phyloP scores from a whole-genome alignment of 1,140 invertebrate species.

The Eupeodes corollae region DNA sequence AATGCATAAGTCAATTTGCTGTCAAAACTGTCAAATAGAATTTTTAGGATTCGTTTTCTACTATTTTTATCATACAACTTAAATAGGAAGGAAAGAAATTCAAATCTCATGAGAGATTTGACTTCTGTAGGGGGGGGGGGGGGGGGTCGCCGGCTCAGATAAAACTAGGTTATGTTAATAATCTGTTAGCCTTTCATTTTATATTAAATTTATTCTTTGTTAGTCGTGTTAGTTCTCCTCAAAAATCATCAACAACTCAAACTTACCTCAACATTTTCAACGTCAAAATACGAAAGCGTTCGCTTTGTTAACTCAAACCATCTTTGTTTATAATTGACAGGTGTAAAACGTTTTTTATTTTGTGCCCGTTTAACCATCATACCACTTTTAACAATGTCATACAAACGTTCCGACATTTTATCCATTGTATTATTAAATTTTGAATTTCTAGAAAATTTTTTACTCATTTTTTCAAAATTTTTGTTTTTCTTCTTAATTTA shows the following conservation, averaged over 20 bases:
- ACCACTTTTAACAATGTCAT: slow-evolving; percentile 44
- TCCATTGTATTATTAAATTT: slow-evolving; percentile 20
- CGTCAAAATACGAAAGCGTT: slow-evolving; percentile 68
- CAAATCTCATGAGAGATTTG: no score
- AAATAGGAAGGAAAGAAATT: no score
- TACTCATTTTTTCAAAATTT: no score
- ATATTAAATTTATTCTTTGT: slow-evolving; percentile 2
- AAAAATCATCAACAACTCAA: not conserved
- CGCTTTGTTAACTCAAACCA: slow-evolving; percentile 69
- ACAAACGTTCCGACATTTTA: slow-evolving; percentile 28
- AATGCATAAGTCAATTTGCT: no score
- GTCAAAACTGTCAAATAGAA: no score
- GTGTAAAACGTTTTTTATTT: slow-evolving; percentile 74
- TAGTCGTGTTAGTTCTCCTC: not conserved
- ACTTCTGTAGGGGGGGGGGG: no score
- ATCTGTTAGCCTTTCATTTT: not conserved
- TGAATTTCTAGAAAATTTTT: no score
- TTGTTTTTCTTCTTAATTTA: no score
- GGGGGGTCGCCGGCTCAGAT: no score
- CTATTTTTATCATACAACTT: no score
- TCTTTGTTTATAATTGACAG: slow-evolving; percentile 72
- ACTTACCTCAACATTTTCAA: slow-evolving; percentile 60
- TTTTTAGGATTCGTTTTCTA: no score
- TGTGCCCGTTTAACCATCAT: slow-evolving; percentile 78
- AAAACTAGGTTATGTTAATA: slow-evolving; percentile 5